Evolutionary conservation across 2,113 vertebrate species (phyloP), one percentile per base, ranked within the genome.

Genomic region (Tupaia tana): DNA sequence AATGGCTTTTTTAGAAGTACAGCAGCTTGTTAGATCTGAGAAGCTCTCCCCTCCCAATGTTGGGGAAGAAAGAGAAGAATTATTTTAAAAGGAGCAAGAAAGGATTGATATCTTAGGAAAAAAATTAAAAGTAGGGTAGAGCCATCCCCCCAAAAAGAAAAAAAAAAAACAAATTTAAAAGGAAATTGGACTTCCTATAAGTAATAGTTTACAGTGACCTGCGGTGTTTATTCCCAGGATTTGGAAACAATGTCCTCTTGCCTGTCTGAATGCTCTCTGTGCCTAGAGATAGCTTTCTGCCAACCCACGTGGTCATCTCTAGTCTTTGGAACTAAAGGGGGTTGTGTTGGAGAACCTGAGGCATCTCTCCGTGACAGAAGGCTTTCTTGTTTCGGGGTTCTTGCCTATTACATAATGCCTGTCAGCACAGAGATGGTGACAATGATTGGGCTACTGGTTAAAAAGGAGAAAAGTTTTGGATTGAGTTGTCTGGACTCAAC

Each of bases 1-100:
- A 93, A 79, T 66, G 90, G 87, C 79, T 94, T 96, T 92, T 27
- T 82, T 61, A 86, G 59, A 83, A 86, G 8, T 66, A 71, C 27
- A 69, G 24, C 25, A 93, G 69, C 64, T 85, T 89, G 16, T 87
- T 78, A 86, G 31, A 94, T 3, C 13, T 61, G 20, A 95, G 71
- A 25, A 69, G 7, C 34, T 56, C 9, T 80, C 24, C 27, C 27
- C 79, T 91, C 25, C 25, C 22, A 80, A 27, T 7, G 11, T 9
- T 74, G 67, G 84, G 77, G 18, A 71, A 85, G 66, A 66, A 59
- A 84, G 58, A 91, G 34, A 27, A 64, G 86, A 34, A 82, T 29
- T 16, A 16, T 61, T 66, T 70, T 77, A 85, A 75, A 34, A 93
- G 56, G 18, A 90, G 31, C 25, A 52, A 82, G 54, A 93, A 90